These are phyloP conservation scores for Eugnorisma glareosa DNA, from an alignment of 2,888 invertebrate species.

Conservation along the genomic window DNA sequence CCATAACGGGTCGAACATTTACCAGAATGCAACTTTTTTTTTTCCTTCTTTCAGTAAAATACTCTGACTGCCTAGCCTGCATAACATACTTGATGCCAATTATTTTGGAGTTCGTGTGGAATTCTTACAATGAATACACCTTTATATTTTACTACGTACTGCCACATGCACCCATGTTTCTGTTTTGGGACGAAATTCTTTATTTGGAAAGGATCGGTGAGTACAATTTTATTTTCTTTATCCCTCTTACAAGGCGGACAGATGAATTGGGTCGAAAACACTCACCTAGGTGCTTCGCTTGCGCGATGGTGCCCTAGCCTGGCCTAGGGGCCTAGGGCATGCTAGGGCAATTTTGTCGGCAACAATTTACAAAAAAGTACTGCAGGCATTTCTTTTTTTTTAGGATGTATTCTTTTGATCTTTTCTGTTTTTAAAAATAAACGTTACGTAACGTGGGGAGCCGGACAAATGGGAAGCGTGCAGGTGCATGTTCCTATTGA, in stretches of 20 bases:
- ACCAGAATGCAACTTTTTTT: background rate
- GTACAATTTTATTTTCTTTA: slow-evolving; percentile 10
- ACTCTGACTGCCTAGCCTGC: slow-evolving; percentile 36
- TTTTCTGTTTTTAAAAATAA: too few relatives aligned
- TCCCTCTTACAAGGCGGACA: background rate
- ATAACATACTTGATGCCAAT: slow-evolving; percentile 45
- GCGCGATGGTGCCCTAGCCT: background rate
- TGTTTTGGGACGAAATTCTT: slow-evolving; percentile 55
- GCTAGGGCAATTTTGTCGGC: background rate
- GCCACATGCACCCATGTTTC: slow-evolving; percentile 53
- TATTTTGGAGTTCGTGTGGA: slow-evolving; percentile 48
- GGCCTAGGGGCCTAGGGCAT: too few relatives aligned
- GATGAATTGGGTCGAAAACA: background rate
- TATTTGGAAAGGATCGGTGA: slow-evolving; percentile 49
- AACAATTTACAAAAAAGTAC: background rate
- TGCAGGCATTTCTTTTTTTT: too few relatives aligned
- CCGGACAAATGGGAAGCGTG: too few relatives aligned
- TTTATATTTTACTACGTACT: slow-evolving; percentile 26
- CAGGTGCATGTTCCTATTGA: too few relatives aligned
- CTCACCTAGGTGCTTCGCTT: background rate
- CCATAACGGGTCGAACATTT: background rate
- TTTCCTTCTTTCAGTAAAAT: slow-evolving; percentile 34
- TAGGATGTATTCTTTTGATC: too few relatives aligned
- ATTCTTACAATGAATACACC: background rate
- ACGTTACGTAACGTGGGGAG: too few relatives aligned